Percentiles rank a stretch among this genome's conserved stretches.
Evolutionary conservation across 1,140 invertebrate genomes (phyloP).

Genomic region (Vollenhovia emeryi): DNA sequence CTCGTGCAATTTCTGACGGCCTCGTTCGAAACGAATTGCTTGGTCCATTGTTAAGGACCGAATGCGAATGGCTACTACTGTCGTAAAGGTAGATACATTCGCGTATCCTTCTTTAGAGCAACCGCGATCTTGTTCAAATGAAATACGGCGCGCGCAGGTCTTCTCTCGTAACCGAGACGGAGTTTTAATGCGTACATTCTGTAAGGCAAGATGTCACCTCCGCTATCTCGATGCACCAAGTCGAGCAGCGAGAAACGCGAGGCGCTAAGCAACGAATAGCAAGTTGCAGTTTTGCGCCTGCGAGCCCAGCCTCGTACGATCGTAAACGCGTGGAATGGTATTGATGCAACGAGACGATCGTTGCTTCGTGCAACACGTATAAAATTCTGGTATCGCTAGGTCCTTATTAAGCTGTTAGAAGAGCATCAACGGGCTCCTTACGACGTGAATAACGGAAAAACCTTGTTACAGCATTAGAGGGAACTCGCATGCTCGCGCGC

Average conservation of each 20-base stretch:
- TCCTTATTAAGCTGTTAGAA: background rate
- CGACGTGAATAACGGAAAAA: background rate
- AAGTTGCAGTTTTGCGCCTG: background rate
- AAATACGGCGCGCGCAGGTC: background rate
- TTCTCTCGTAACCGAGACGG: constrained; percentile 14
- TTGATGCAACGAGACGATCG: background rate
- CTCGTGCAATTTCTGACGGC: constrained; percentile 18
- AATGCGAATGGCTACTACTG: constrained; percentile 20
- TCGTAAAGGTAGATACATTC: constrained; percentile 37
- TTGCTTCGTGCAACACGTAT: constrained; percentile 4
- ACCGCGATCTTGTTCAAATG: constrained; percentile 1
- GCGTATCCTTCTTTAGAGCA: constrained; percentile 26
- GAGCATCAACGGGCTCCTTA: background rate
- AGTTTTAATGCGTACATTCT: constrained; percentile 51
- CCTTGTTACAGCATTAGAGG: background rate
- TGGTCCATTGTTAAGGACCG: constrained; percentile 32
- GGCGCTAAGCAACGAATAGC: constrained; percentile 47
- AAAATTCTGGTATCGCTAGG: background rate
- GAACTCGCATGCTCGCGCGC: background rate
- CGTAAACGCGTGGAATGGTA: constrained; percentile 12
- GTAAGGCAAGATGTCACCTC: constrained; percentile 25
- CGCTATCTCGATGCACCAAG: constrained; percentile 55
- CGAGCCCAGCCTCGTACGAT: background rate
- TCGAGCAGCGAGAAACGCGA: constrained; percentile 38
- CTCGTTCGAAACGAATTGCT: constrained; percentile 39